Conservation (phyloP, 1,140 invertebrate species). For the Adelges cooleyi region DNA sequence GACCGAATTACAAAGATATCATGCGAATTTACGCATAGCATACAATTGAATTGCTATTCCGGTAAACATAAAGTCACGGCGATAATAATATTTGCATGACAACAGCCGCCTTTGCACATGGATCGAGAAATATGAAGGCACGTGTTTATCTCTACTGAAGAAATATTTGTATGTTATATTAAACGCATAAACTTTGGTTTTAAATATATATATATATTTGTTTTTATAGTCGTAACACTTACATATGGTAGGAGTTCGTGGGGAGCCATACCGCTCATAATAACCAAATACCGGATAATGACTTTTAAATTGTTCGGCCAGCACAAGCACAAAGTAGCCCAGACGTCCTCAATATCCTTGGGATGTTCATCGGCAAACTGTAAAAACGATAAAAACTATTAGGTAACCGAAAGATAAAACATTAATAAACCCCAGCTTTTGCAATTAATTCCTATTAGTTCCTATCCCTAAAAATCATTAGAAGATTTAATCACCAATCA, state of each 20-base stretch:
- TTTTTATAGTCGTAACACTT: slow-evolving; percentile 39
- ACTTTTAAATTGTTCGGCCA: slow-evolving; percentile 96
- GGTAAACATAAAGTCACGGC: too few relatives aligned
- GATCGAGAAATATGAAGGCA: neutral
- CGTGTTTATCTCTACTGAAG: neutral
- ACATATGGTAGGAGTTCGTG: slow-evolving; percentile 80
- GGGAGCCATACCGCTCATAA: slow-evolving; percentile 90
- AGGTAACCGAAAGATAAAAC: too few relatives aligned
- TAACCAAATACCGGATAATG: slow-evolving; percentile 93
- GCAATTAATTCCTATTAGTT: too few relatives aligned
- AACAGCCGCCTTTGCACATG: too few relatives aligned
- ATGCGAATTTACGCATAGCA: too few relatives aligned
- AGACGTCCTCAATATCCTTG: slow-evolving; percentile 87
- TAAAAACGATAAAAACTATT: slow-evolving; percentile 33
- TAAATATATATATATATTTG: neutral
- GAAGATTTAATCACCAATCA: too few relatives aligned
- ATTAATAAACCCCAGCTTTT: too few relatives aligned
- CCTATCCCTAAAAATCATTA: too few relatives aligned
- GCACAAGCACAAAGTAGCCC: slow-evolving; percentile 86
- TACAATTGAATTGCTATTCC: too few relatives aligned
- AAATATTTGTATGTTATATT: neutral
- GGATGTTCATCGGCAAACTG: slow-evolving; percentile 92
- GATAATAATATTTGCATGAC: too few relatives aligned
- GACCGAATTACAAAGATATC: too few relatives aligned
- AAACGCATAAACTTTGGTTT: neutral